phyloP scores from a whole-genome alignment of 1,140 invertebrate genomes.

The Heterodera carotae region DNA sequence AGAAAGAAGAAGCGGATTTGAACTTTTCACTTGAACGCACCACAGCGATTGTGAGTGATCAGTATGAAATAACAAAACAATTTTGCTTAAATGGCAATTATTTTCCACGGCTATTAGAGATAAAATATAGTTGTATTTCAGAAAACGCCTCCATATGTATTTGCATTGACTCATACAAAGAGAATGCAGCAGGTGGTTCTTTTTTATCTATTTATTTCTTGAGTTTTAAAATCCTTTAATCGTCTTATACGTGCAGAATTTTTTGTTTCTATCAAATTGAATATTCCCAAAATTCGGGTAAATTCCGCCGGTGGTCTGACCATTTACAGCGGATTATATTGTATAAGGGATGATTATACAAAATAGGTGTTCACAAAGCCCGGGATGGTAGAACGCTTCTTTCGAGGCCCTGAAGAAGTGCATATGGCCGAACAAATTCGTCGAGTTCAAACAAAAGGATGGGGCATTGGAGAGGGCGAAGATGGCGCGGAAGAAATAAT shows the following conservation, averaged over 20 bases:
- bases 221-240: neutral
- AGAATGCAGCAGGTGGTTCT: neutral
- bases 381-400: neutral
- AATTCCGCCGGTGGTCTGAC: no score
- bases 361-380: neutral
- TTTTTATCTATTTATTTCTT: neutral
- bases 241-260: neutral
- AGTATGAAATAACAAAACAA: neutral
- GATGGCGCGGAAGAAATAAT: neutral
- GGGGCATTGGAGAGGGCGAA: neutral
- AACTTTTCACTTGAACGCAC: neutral
- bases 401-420: neutral
- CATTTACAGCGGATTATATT: neutral
- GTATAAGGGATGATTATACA: neutral
- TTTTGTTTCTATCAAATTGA: neutral
- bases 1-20: neutral
- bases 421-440: neutral
- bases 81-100: neutral
- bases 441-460: neutral
- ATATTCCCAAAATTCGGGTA: no score
- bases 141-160: neutral
- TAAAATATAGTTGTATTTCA: neutral
- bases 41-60: neutral
- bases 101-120: neutral
- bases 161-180: neutral